phyloP scores from a whole-genome alignment of 2,113 vertebrate species.

The Monarcha castaneiventris region DNA sequence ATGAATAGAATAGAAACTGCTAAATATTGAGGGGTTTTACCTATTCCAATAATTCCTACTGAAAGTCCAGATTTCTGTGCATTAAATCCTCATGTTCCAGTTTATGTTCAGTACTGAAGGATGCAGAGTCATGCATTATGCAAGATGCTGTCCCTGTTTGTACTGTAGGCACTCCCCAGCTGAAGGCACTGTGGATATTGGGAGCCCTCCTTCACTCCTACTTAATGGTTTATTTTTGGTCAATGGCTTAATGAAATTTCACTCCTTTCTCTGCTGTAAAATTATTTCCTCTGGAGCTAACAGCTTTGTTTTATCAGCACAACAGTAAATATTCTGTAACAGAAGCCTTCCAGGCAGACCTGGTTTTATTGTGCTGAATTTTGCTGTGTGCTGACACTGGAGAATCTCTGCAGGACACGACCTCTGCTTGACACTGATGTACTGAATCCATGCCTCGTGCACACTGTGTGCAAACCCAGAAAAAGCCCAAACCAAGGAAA shows the following conservation, averaged over 20 bases:
- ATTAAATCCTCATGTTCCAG: neutral
- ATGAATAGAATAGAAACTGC: neutral
- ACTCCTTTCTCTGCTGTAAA: neutral
- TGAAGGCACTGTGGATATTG: neutral
- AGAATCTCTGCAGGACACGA: neutral
- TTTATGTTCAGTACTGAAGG: neutral
- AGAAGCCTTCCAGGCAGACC: neutral
- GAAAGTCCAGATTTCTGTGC: neutral
- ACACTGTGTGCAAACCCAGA: neutral
- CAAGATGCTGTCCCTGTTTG: neutral
- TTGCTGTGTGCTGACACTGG: neutral
- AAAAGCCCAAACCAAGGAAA: neutral
- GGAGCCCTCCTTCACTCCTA: neutral
- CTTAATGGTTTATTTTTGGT: neutral
- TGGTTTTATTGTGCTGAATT: neutral
- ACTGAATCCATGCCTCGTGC: neutral
- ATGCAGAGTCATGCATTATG: neutral
- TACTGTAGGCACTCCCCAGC: no score
- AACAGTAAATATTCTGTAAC: neutral
- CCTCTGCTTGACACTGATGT: neutral
- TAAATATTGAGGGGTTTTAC: neutral
- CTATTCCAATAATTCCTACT: neutral
- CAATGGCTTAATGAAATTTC: neutral
- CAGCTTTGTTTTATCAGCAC: neutral
- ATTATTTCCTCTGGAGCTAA: neutral